Evolutionary conservation across 2,113 vertebrate genomes (phyloP), one percentile per base, ranked within the genome.

Genomic region (Actinemys pallida): DNA sequence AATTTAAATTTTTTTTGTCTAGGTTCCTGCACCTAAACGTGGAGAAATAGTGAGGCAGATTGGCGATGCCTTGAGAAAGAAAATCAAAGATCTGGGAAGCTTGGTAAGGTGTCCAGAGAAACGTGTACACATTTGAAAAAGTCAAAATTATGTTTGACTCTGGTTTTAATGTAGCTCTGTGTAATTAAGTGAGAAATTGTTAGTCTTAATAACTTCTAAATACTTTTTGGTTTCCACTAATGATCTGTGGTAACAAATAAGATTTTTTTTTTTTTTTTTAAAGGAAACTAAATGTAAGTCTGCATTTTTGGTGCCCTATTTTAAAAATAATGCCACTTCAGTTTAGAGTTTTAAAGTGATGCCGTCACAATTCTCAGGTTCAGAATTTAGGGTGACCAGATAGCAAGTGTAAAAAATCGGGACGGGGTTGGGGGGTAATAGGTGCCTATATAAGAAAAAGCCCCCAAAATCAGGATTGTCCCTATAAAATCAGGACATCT

Each of bases 1-100:
- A 54, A 54, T 9, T 3, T 16, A n/a, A n/a, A n/a, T 86, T 89
- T 16, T 8, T 85, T 95, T 97, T 94, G 12, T 84, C 22, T 96
- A 99, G 99, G 96, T 99, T 96, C 99, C 99, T 25, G 99, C 99
- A 86, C 99, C 99, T 2, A 99, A 99, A 94, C 98, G 99, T 98
- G 99, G 99, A 88, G 99, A 99, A 98, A 98, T 99, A 81, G 99
- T 99, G 81, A 98, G 99, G 90, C 99, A 99, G 98, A 99, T 99
- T 93, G 99, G 99, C 9, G 99, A 99, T 94, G 99, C 99, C 17
- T 96, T 99, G 49, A 98, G 99, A 93, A 98, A 99, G 95, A 99
- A 99, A 98, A 99, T 99, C 72, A 99, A 99, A 93, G 97, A 98
- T 84, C 98, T 99, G 0, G 99, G 99, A 94, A 99, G 98, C 90